These are phyloP conservation scores for Xestia c-nigrum DNA, from an alignment of 2,888 invertebrate species.

Conservation along the genomic window DNA sequence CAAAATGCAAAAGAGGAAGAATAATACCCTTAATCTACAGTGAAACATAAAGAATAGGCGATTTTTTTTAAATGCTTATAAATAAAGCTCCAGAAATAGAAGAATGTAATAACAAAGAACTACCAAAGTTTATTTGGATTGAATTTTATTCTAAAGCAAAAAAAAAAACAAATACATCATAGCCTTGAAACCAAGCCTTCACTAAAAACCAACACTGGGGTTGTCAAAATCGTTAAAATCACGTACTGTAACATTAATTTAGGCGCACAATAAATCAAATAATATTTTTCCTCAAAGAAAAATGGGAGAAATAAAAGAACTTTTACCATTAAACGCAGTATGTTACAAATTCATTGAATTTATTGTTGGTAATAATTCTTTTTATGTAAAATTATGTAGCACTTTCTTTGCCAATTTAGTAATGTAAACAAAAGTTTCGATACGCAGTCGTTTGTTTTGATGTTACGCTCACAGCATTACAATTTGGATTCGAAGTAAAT, in stretches of 20 bases:
- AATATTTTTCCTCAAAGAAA: conserved; percentile 38
- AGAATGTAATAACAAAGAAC: background rate
- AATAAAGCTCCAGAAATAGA: background rate
- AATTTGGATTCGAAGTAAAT: background rate
- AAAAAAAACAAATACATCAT: background rate
- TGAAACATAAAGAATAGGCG: too few species aligned
- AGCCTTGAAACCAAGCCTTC: background rate
- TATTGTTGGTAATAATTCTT: conserved; percentile 51
- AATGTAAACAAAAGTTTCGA: background rate
- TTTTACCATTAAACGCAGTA: conserved; percentile 51
- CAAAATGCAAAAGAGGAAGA: too few species aligned
- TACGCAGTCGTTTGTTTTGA: background rate
- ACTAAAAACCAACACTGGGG: conserved; percentile 15
- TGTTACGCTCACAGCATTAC: background rate
- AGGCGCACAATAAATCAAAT: conserved; percentile 44
- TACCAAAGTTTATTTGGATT: background rate
- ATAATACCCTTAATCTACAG: too few species aligned
- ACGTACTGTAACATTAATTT: conserved; percentile 54
- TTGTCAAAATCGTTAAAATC: conserved; percentile 37
- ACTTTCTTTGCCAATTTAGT: conserved; percentile 17
- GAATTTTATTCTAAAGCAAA: background rate
- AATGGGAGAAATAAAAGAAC: conserved; percentile 53
- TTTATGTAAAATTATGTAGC: conserved; percentile 45
- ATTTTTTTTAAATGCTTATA: background rate
- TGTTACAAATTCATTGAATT: conserved; percentile 54